Base-by-base conservation (phyloP, 2,113 vertebrate genomes). In the Cyrtonyx montezumae region DNA sequence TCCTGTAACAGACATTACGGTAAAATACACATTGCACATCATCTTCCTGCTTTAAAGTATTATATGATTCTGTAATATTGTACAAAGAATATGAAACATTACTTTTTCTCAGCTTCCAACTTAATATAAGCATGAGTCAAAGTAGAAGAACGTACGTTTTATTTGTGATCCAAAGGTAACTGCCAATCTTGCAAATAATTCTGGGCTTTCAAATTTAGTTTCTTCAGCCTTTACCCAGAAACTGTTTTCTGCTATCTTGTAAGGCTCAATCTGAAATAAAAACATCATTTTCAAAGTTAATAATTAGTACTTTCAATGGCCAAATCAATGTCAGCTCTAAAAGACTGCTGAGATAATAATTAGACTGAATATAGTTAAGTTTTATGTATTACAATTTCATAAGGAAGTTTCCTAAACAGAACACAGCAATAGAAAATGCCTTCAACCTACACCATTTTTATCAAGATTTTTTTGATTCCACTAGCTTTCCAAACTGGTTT, bases 221-320 rank as follows among this genome's bases (percentile, higher is more conserved):
- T 99, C 99, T 93, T 98, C 99, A 94, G 98, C 98, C 98, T 99
- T 99, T 95, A 99, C 97, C 99, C 99, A 99, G 97, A 99, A 98
- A 97, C 99, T 99, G 97, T 98, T 99, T 96, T 99, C 98, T 87
- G 98, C 97, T 98, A 99, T 98, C 96, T 99, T 99, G 96, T 97
- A 98, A 90, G 99, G 99, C 74, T 99, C 98, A 90, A 99, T 97
- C 99, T 99, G 98, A 97, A 98, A 98, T 56, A 91, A 97, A 98
- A 98, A 17, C 5, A 21, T 25, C 40, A 85, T 26, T 37, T 43
- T 51, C 26, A 4, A 20, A 48, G 86, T 96, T 48, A 92, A 0
- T 10, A 28, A 43, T 5, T 14, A 51, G 13, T 3, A 71, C 34
- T 71, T 77, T 3, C 26, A 70, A 48, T 2, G 59, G 37, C 3